These are phyloP conservation scores for Lordiphosa mommai DNA, from an alignment of 1,140 invertebrate species.

Conservation along the genomic window DNA sequence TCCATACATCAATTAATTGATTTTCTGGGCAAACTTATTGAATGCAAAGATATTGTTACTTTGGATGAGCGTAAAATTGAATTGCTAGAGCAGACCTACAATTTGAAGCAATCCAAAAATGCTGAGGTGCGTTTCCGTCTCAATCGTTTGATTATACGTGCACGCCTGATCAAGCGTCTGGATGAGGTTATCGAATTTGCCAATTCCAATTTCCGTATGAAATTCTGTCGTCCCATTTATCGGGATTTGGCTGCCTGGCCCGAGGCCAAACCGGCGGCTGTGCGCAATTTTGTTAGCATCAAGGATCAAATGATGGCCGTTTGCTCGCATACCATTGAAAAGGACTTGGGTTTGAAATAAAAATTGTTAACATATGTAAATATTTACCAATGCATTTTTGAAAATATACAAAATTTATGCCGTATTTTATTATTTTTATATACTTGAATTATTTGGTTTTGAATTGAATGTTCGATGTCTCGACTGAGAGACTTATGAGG, in stretches of 20 bases:
- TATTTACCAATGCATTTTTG: conserved; percentile 14
- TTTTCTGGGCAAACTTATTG: conserved; percentile 86
- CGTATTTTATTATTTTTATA: no score
- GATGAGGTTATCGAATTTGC: conserved; percentile 87
- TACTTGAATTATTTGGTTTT: no score
- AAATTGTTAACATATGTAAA: no score
- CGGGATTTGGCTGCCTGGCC: conserved; percentile 92
- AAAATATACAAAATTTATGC: conserved; percentile 14
- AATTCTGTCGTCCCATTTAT: conserved; percentile 93
- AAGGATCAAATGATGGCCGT: conserved; percentile 91
- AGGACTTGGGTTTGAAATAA: conserved; percentile 84
- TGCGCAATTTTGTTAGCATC: conserved; percentile 87
- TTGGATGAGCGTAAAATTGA: conserved; percentile 64
- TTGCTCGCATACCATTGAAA: conserved; percentile 85
- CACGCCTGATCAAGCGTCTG: conserved; percentile 85
- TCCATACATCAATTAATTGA: conserved; percentile 86
- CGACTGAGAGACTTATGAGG: no score
- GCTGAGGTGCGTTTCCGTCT: conserved; percentile 91
- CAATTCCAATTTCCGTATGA: conserved; percentile 92
- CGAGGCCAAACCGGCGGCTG: conserved; percentile 83
- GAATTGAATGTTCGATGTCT: no score
- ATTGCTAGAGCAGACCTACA: conserved; percentile 85
- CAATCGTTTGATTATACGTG: conserved; percentile 88
- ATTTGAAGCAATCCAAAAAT: conserved; percentile 85
- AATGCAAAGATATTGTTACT: conserved; percentile 78